A percentile compares a stretch with the other conserved stretches of the same genome.
Evolutionary conservation across 2,888 invertebrate genomes (phyloP).

Genomic region (Acanthosepion pharaonis): DNA sequence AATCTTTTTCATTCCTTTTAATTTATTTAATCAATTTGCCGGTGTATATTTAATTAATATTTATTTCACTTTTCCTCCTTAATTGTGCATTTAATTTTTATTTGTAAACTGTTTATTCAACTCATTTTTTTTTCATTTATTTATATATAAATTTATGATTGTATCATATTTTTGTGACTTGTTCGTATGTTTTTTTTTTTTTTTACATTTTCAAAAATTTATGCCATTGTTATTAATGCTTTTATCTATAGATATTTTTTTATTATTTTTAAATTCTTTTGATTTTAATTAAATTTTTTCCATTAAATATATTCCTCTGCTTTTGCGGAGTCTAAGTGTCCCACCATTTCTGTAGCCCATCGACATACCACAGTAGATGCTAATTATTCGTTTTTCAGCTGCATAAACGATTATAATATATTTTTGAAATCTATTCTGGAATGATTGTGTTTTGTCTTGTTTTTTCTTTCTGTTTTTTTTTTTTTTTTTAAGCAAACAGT

Average conservation of each 20-base stretch:
- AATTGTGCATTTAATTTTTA: neutral
- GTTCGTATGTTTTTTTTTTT: neutral
- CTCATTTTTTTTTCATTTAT: neutral
- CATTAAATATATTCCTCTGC: neutral
- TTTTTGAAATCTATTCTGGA: neutral
- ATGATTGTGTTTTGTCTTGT: neutral
- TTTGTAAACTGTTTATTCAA: neutral
- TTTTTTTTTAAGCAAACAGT: neutral
- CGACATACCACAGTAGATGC: constrained; percentile 14
- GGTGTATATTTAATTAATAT: neutral
- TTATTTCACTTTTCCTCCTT: neutral
- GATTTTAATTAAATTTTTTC: neutral
- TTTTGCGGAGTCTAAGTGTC: neutral
- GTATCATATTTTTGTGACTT: neutral
- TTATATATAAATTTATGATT: neutral
- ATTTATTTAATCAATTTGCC: neutral
- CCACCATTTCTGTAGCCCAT: neutral
- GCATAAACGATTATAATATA: neutral
- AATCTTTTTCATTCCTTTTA: neutral
- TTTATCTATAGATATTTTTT: neutral
- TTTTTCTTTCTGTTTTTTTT: neutral
- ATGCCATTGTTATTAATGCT: neutral
- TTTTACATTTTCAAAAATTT: neutral
- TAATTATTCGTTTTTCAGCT: neutral
- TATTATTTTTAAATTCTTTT: neutral